Evolutionary conservation across 2,888 invertebrate species (phyloP).

Genomic region (Galerucella nymphaeae): DNA sequence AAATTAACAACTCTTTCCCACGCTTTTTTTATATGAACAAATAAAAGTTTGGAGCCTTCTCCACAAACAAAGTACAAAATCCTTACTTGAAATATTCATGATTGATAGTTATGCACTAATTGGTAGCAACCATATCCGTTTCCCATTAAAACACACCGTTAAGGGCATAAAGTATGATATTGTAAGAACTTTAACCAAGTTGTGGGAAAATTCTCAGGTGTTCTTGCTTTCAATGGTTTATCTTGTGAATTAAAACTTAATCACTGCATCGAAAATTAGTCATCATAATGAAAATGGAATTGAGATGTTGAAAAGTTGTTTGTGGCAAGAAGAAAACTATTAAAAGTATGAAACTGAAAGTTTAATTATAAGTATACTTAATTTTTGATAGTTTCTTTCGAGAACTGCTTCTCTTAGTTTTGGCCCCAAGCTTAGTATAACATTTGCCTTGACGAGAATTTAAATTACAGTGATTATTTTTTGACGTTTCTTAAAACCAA

Average conservation of each 20-base stretch:
- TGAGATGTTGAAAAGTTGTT: not conserved
- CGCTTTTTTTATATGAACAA: no score
- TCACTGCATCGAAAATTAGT: not conserved
- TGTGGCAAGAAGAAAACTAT: not conserved
- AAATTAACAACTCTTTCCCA: no score
- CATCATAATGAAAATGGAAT: not conserved
- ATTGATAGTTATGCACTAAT: not conserved
- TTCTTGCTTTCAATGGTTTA: not conserved
- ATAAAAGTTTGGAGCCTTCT: no score
- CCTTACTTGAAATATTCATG: not conserved
- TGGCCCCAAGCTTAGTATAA: no score
- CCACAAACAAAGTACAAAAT: not conserved
- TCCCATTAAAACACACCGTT: not conserved
- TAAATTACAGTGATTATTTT: no score
- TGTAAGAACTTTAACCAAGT: not conserved
- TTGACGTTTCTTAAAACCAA: no score
- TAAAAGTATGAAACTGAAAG: no score
- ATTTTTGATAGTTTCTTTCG: no score
- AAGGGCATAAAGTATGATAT: not conserved
- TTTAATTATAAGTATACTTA: no score
- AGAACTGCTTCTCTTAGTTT: no score
- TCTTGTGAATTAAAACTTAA: slow-evolving; percentile 1
- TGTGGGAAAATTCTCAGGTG: slow-evolving; percentile 5
- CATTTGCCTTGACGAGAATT: no score
- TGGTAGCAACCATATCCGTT: slow-evolving; percentile 1